Evolutionary conservation across 2,888 invertebrate genomes (phyloP).

Genomic region (Hirtodrosophila duncani): DNA sequence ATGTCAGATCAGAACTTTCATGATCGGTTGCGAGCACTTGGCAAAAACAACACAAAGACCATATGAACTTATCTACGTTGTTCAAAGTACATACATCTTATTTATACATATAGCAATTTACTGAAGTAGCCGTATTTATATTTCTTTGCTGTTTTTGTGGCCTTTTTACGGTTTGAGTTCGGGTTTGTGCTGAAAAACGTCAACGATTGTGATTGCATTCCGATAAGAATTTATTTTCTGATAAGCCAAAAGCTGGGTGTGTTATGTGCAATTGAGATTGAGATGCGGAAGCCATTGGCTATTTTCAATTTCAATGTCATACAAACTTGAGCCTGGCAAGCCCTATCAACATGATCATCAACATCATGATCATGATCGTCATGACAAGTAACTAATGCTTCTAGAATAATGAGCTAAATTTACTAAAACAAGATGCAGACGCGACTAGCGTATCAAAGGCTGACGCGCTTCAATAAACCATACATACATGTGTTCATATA

Average conservation of each 20-base stretch:
- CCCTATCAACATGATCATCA: background rate
- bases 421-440: conserved; percentile 28
- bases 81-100: too few relatives aligned
- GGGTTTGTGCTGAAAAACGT: conserved; percentile 35
- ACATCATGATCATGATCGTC: background rate
- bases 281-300: conserved; percentile 3
- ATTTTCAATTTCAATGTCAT: background rate
- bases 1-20: too few relatives aligned
- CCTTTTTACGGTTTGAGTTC: conserved; percentile 42
- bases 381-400: conserved; percentile 8
- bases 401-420: conserved; percentile 48
- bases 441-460: conserved; percentile 37
- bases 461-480: conserved; percentile 36
- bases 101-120: too few relatives aligned
- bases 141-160: background rate
- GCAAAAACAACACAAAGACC: too few relatives aligned
- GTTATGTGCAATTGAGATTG: background rate
- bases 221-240: too few relatives aligned
- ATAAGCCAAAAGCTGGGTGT: conserved; percentile 35
- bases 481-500: too few relatives aligned
- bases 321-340: conserved; percentile 47
- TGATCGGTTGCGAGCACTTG: too few relatives aligned
- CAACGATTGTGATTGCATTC: conserved; percentile 34
- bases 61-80: too few relatives aligned
- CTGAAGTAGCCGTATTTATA: conserved; percentile 36